Base-by-base conservation (phyloP, 2,113 vertebrate genomes). In the Piprites chloris region DNA sequence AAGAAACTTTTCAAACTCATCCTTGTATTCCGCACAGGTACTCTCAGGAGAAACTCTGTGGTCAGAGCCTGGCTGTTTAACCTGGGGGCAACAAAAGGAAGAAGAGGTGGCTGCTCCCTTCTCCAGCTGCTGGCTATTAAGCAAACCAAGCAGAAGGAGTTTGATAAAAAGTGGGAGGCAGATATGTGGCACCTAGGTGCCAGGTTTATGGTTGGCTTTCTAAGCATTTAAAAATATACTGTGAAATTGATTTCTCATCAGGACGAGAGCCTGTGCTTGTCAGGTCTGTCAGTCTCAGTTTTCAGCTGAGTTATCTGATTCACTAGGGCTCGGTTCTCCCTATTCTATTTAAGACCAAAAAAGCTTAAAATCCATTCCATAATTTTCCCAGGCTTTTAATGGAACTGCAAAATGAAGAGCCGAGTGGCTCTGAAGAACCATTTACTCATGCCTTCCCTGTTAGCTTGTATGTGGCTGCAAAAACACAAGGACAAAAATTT, bases 211-310 rank as follows among this genome's bases (percentile, higher is more conserved):
- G 35, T n/a, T 77, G 56, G 50, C 56, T 92, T 95, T 92, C 82
- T 37, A 30, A 71, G 82, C 28, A 35, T 85, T 95, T 86, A 74
- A 91, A 84, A 93, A 91, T 55, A 88, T 39, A 56, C 27, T 63
- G 71, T 56, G 65, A 96, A 94, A 95, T 35, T 65, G 78, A 90
- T 73, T 88, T 74, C 69, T 90, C 93, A 88, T 44, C 68, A 63
- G 59, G 82, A 93, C 0, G 0, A 87, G 72, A 72, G 82, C 33
- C 85, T 52, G 50, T 58, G 53, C 71, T 87, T 82, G 44, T 77
- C 78, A 94, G 75, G 71, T 91, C 55, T 91, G 75, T 80, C 85
- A 91, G 74, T 56, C 62, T 68, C 69, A 22, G 71, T 83, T 93
- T 91, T 88, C 67, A 93, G 68, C 67, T 67, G 66, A 83, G 62